Evolutionary conservation across 2,113 vertebrate species (phyloP).

Genomic region (Meleagris gallopavo): DNA sequence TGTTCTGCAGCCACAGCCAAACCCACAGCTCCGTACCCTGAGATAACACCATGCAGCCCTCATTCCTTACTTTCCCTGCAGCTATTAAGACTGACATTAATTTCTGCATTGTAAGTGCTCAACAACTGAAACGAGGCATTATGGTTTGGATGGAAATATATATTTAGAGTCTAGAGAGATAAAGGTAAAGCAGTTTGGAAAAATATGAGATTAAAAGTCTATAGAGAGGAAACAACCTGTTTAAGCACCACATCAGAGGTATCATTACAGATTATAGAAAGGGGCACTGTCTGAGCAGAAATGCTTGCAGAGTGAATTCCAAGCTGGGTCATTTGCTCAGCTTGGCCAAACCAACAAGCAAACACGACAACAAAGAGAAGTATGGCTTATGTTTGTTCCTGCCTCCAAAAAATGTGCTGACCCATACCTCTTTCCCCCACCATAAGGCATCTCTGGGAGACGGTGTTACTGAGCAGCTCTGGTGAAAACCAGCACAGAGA

Average conservation of each 20-base stretch:
- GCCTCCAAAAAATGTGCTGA: fast-evolving
- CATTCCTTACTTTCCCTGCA: fast-evolving
- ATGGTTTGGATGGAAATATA: not conserved
- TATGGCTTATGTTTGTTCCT: not conserved
- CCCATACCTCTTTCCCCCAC: too few relatives aligned
- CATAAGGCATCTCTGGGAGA: not conserved
- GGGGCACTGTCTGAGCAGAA: not conserved
- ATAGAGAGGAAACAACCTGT: not conserved
- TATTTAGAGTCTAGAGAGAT: not conserved
- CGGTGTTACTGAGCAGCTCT: fast-evolving
- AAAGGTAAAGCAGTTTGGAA: not conserved
- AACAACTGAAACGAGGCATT: not conserved
- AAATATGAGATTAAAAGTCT: not conserved
- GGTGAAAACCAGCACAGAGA: not conserved
- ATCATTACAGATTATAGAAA: not conserved
- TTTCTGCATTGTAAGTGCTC: not conserved
- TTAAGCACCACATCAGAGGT: not conserved
- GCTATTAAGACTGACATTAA: fast-evolving
- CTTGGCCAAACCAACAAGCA: not conserved
- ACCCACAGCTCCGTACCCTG: fast-evolving
- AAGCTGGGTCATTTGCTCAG: not conserved
- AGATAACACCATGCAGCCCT: not conserved
- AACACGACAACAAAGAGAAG: fast-evolving
- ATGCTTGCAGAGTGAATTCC: fast-evolving
- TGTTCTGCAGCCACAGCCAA: fast-evolving